Percentiles rank a stretch among this genome's conserved stretches.
These are phyloP conservation scores for Pelusios castaneus DNA, from an alignment of 2,113 vertebrate genomes.

Conservation along the genomic window DNA sequence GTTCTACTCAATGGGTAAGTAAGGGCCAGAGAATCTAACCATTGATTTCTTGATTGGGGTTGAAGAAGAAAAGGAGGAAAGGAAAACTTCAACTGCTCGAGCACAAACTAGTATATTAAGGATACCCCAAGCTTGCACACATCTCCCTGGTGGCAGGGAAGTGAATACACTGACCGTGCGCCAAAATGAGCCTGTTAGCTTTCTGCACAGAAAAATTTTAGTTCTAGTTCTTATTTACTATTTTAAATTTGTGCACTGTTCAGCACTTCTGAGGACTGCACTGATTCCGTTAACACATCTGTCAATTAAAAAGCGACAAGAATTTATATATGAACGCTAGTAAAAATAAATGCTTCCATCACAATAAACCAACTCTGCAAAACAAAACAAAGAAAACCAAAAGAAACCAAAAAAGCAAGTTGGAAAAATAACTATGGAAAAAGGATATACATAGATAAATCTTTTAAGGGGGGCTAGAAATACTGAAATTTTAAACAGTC, in stretches of 20 bases:
- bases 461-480: neutral
- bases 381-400: neutral
- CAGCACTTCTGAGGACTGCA: neutral
- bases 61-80: neutral
- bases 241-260: neutral
- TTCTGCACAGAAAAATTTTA: neutral
- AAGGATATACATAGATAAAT: neutral
- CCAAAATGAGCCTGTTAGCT: neutral
- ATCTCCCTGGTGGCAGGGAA: neutral
- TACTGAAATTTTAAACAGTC: accelerated
- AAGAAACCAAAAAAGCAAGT: neutral
- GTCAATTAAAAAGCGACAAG: neutral
- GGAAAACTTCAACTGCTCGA: neutral
- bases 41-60: neutral
- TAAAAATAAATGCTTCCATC: neutral
- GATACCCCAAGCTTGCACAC: neutral
- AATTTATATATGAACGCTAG: neutral
- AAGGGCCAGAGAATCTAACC: neutral
- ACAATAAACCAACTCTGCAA: neutral
- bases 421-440: neutral
- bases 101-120: neutral
- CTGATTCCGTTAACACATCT: neutral
- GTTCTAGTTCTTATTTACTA: neutral
- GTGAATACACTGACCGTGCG: neutral
- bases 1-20: neutral